These are phyloP conservation scores for Pangasius mekongensis DNA, from an alignment of 2,797 vertebrate genomes.

Conservation along the genomic window DNA sequence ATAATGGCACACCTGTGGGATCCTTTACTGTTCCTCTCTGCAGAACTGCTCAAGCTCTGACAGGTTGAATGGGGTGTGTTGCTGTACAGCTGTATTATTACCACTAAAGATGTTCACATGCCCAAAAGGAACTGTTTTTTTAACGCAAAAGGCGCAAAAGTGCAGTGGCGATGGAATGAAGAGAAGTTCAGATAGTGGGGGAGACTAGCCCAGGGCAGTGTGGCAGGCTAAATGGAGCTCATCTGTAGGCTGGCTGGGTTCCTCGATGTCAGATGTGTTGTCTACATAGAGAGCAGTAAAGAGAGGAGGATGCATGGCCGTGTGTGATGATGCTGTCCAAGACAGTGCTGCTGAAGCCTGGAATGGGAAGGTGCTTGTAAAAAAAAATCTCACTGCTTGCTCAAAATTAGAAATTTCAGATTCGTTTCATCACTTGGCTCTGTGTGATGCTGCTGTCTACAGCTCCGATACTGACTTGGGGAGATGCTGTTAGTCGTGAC, in stretches of 20 bases:
- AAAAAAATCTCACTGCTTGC: not conserved
- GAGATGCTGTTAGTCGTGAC: not conserved
- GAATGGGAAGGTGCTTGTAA: not conserved
- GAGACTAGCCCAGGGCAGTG: not conserved
- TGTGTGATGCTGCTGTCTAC: not conserved
- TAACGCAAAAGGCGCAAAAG: not conserved
- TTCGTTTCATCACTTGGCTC: not conserved
- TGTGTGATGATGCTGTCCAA: not conserved
- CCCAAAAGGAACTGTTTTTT: not conserved
- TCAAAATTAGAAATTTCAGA: not conserved
- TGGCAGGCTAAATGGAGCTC: not conserved
- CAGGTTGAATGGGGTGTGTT: not conserved
- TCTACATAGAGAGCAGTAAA: not conserved
- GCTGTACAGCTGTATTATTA: not conserved
- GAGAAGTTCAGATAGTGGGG: not conserved
- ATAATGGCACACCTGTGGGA: not conserved
- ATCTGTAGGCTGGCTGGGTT: not conserved
- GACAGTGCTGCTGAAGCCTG: not conserved
- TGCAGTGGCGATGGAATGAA: not conserved
- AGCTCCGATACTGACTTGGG: not conserved
- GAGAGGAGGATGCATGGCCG: not conserved
- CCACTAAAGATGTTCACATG: not conserved
- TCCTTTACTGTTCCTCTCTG: not conserved
- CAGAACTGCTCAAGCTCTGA: not conserved
- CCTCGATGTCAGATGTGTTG: not conserved